phyloP scores from a whole-genome alignment of 2,797 vertebrate genomes.

The Tapera naevia region DNA sequence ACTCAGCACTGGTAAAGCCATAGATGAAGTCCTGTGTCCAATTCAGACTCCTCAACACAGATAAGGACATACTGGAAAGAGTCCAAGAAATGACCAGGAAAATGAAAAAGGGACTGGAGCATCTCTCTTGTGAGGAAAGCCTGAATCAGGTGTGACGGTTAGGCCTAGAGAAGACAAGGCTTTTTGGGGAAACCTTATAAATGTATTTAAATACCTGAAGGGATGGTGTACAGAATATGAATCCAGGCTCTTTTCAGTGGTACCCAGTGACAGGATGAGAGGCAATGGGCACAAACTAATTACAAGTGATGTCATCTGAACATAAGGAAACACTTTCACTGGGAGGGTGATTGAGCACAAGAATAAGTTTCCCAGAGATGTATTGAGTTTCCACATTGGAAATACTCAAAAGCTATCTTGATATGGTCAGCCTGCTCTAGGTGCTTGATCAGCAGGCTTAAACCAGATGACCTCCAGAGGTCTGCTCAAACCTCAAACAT shows the following conservation, averaged over 20 bases:
- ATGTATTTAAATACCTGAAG: not conserved
- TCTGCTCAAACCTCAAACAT: not conserved
- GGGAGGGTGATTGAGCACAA: not conserved
- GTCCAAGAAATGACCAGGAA: not conserved
- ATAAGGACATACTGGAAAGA: not conserved
- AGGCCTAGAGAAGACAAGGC: not conserved
- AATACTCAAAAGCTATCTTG: not conserved
- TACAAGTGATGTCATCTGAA: accelerated
- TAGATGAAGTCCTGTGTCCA: not conserved
- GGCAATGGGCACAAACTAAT: not conserved
- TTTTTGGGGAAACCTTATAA: not conserved
- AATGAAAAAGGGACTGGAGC: not conserved
- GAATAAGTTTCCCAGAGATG: not conserved
- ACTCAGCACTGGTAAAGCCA: not conserved
- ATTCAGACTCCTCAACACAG: not conserved
- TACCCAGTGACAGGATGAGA: not conserved
- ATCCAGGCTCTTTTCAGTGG: not conserved
- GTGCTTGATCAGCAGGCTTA: not conserved
- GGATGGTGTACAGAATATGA: not conserved
- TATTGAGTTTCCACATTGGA: not conserved
- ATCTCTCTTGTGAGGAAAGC: not conserved
- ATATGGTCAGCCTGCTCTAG: not conserved
- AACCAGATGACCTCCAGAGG: not conserved
- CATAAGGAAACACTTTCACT: not conserved
- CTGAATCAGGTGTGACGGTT: not conserved